phyloP scores from a whole-genome alignment of 2,113 vertebrate species.

The Athene cunicularia region DNA sequence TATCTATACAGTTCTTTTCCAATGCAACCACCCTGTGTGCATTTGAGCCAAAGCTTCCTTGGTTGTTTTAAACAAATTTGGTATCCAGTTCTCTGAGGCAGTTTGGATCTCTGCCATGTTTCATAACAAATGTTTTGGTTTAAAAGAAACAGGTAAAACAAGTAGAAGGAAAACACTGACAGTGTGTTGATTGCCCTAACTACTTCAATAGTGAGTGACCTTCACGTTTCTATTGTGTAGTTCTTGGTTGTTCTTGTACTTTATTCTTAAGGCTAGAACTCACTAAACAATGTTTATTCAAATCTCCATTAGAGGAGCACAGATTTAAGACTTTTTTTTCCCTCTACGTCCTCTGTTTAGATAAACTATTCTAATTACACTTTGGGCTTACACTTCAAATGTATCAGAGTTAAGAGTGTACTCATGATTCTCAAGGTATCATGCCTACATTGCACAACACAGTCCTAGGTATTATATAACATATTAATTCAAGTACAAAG shows the following conservation, averaged over 20 bases:
- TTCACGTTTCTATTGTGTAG: accelerated
- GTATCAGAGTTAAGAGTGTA: not conserved
- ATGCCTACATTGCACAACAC: not conserved
- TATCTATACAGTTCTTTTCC: not conserved
- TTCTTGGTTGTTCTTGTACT: not conserved
- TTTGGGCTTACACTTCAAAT: not conserved
- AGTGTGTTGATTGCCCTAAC: not conserved
- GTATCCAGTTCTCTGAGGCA: not conserved
- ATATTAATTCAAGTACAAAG: conserved; percentile 2
- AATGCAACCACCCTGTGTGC: not conserved
- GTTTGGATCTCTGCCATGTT: not conserved
- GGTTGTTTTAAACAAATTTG: not conserved
- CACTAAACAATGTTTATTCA: not conserved
- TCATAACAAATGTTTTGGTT: not conserved
- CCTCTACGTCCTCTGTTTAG: not conserved
- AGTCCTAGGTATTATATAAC: not conserved
- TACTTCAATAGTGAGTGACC: not conserved
- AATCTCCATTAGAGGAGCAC: not conserved
- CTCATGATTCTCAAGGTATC: not conserved
- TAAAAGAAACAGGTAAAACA: not conserved
- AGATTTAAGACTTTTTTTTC: not conserved
- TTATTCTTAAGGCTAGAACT: not conserved
- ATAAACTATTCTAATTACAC: not conserved
- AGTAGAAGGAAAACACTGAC: not conserved
- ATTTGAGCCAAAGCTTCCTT: not conserved